These are phyloP conservation scores for Troides aeacus DNA, from an alignment of 2,888 invertebrate genomes.

Conservation along the genomic window DNA sequence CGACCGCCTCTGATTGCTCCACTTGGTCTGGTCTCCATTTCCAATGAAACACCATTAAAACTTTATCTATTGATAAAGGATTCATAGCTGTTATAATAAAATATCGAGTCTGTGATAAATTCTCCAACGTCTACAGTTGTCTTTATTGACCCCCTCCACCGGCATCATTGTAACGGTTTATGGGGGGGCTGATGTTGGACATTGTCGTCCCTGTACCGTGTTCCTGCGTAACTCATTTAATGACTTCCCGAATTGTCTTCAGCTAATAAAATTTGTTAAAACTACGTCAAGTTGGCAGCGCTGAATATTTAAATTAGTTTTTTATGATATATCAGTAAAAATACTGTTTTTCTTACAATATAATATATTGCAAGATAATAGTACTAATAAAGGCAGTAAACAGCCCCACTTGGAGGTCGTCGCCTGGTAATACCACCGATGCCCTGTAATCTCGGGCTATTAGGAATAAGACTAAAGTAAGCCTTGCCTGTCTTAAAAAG, in stretches of 20 bases:
- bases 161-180: conserved; percentile 21
- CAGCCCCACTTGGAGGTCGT: too few species aligned
- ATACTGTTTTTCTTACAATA: not conserved
- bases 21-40: not conserved
- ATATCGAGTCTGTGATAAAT: conserved; percentile 56
- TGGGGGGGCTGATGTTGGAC: conserved; percentile 9
- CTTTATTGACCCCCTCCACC: conserved; percentile 45
- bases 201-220: conserved; percentile 20
- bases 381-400: too few species aligned
- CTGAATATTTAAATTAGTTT: not conserved
- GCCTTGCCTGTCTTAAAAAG: too few species aligned
- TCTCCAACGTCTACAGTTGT: conserved; percentile 45
- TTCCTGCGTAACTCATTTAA: not conserved
- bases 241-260: conserved; percentile 10
- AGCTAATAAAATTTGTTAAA: not conserved
- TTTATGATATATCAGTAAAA: conserved; percentile 43
- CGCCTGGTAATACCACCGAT: too few species aligned
- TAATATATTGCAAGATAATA: too few species aligned
- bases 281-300: not conserved
- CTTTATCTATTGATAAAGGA: conserved; percentile 38
- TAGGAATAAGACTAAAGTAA: too few species aligned
- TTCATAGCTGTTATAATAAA: conserved; percentile 49
- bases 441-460: too few species aligned
- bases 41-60: conserved; percentile 29
- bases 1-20: conserved; percentile 12